Conservation (phyloP, 2,113 vertebrate genomes). For the Pavo muticus region DNA sequence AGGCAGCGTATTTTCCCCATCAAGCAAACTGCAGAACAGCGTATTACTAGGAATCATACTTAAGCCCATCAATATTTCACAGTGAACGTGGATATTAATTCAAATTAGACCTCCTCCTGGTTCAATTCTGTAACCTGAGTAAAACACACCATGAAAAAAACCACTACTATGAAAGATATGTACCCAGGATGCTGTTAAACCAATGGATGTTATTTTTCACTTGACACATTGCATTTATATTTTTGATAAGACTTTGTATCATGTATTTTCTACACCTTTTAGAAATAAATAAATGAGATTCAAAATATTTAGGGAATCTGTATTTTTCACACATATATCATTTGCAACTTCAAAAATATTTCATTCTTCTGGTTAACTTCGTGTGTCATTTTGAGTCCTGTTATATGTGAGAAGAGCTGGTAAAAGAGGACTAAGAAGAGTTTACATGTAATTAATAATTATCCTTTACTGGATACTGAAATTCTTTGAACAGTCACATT, state of each 20-base stretch:
- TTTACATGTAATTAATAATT: neutral
- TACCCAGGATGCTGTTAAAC: slow-evolving; percentile 1
- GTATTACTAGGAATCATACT: slow-evolving; percentile 15
- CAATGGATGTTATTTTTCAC: slow-evolving; percentile 56
- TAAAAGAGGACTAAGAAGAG: neutral
- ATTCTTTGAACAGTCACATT: neutral
- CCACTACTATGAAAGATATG: neutral
- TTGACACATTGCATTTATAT: slow-evolving; percentile 35
- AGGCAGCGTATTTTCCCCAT: neutral
- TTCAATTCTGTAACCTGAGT: slow-evolving; percentile 46
- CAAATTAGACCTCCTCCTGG: slow-evolving; percentile 48
- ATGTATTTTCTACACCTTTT: neutral
- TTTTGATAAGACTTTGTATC: neutral
- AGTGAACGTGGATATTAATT: slow-evolving; percentile 58
- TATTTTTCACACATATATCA: neutral
- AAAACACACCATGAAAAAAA: neutral
- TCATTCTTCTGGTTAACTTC: neutral
- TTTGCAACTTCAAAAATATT: neutral
- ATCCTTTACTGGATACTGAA: neutral
- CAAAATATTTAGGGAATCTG: neutral
- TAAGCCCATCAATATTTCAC: slow-evolving; percentile 51
- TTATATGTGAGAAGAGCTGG: neutral
- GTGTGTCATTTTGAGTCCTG: neutral
- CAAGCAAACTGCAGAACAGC: neutral
- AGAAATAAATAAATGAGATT: neutral